Evolutionary conservation across 30 jellyfish, hydroid and myxozoan species (phyloP).

Genomic region (Hydra vulgaris): DNA sequence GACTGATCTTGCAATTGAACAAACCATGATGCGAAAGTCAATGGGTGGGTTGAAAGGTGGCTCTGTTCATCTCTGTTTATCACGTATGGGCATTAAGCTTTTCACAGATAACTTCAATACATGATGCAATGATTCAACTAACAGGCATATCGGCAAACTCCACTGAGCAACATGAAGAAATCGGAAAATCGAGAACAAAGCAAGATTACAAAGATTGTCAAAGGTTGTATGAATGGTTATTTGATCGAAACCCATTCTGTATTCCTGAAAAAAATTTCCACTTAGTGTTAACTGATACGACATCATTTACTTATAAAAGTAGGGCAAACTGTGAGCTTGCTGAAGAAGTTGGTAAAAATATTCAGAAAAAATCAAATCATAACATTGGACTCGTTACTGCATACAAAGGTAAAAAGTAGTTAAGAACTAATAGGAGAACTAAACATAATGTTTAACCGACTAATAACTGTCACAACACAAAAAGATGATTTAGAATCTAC

Average conservation of each 20-base stretch:
- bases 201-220: conserved; percentile 26
- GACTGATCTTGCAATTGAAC: conserved; percentile 50
- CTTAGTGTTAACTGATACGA: conserved; percentile 23
- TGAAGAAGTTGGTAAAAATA: conserved; percentile 34
- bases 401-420: conserved; percentile 1
- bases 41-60: conserved; percentile 50
- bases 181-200: conserved; percentile 25
- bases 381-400: conserved; percentile 8
- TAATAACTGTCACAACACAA: conserved; percentile 25
- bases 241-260: conserved; percentile 3
- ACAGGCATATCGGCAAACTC: conserved; percentile 14
- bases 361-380: conserved; percentile 27
- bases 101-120: conserved; percentile 10
- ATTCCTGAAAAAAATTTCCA: conserved; percentile 3
- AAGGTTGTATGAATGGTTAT: conserved; percentile 8
- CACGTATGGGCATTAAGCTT: conserved; percentile 31
- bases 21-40: conserved; percentile 43
- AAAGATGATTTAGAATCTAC: conserved; percentile 17
- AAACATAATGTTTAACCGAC: conserved; percentile 20
- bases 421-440: conserved; percentile 17
- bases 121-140: conserved; percentile 32
- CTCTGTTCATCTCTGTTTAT: conserved; percentile 20
- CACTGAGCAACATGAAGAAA: conserved; percentile 44
- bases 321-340: conserved; percentile 28
- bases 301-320: conserved; percentile 1